These are phyloP conservation scores for Leiothrix lutea DNA, from an alignment of 2,113 vertebrate species.

Conservation along the genomic window DNA sequence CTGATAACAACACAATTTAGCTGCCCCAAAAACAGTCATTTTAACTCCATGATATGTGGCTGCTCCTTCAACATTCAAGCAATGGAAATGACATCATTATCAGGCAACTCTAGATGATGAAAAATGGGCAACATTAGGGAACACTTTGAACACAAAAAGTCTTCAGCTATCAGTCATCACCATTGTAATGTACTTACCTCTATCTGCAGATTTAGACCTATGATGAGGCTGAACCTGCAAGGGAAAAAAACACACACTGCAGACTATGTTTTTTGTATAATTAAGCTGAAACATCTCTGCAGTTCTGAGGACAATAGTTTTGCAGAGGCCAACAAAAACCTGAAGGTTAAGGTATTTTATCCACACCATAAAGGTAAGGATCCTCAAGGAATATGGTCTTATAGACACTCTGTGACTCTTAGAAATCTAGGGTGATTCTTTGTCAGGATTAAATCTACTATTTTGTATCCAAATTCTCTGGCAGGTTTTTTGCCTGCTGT, in stretches of 20 bases:
- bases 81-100: slow-evolving; percentile 76
- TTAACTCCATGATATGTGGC: slow-evolving; percentile 65
- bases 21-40: slow-evolving; percentile 68
- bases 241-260: slow-evolving; percentile 13
- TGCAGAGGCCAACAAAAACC: background rate
- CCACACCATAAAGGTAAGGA: background rate
- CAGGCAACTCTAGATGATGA: slow-evolving; percentile 68
- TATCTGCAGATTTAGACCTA: slow-evolving; percentile 59
- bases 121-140: slow-evolving; percentile 74
- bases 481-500: background rate
- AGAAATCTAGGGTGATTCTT: background rate
- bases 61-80: slow-evolving; percentile 66
- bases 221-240: background rate
- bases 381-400: background rate
- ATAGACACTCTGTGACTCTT: background rate
- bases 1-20: slow-evolving; percentile 68
- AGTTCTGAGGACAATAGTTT: background rate
- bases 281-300: slow-evolving; percentile 53
- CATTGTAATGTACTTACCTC: slow-evolving; percentile 57
- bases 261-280: slow-evolving; percentile 61
- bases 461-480: background rate
- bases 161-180: slow-evolving; percentile 65
- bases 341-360: slow-evolving; percentile 28
- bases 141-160: slow-evolving; percentile 65
- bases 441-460: background rate